Percentiles rank a stretch among this genome's conserved stretches.
Evolutionary conservation across 92 coral and sea anemone species (phyloP).

Genomic region (Epizoanthus scotinus): DNA sequence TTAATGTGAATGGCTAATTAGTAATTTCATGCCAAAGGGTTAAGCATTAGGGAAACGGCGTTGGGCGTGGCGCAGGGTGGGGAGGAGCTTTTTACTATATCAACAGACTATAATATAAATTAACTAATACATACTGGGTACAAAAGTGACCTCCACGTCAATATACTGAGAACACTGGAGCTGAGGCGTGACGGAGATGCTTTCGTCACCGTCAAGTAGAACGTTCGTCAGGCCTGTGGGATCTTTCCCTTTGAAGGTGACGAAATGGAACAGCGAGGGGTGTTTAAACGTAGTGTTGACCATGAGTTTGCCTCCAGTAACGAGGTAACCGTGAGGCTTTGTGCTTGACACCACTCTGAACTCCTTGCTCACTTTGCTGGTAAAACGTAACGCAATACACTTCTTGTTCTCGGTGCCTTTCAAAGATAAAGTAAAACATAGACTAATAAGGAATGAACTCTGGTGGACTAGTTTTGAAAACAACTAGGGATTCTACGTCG

Average conservation of each 20-base stretch:
- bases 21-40: no score
- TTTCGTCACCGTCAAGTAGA: constrained; percentile 85
- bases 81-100: no score
- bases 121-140: constrained; percentile 55
- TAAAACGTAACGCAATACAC: constrained; percentile 85
- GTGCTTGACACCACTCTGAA: constrained; percentile 65
- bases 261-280: constrained; percentile 79
- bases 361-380: constrained; percentile 58
- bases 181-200: constrained; percentile 88
- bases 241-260: constrained; percentile 77
- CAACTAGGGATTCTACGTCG: no score
- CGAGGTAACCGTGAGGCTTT: constrained; percentile 66
- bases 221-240: constrained; percentile 52
- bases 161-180: constrained; percentile 72
- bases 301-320: constrained; percentile 68
- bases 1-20: no score
- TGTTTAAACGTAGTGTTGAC: constrained; percentile 81
- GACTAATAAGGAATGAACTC: not conserved
- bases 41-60: no score
- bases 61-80: no score
- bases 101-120: no score
- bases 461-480: no score
- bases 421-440: not conserved
- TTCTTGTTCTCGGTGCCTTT: constrained; percentile 48
- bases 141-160: constrained; percentile 76